These are phyloP conservation scores for Pogonomyrmex californicus DNA, from an alignment of 1,140 invertebrate genomes.

Conservation along the genomic window DNA sequence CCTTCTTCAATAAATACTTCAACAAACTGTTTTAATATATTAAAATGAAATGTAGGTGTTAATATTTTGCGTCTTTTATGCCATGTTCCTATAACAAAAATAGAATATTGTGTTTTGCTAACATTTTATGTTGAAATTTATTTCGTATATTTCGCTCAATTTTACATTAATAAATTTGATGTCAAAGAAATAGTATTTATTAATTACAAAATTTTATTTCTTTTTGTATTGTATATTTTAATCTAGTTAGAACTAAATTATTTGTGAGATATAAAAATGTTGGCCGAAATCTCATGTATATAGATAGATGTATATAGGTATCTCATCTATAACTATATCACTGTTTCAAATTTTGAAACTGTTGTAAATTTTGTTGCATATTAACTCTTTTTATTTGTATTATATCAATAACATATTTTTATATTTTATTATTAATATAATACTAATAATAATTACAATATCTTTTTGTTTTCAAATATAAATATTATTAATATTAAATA, in stretches of 20 bases:
- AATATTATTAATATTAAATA: constrained; percentile 88
- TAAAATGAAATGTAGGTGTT: constrained; percentile 96
- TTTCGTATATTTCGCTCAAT: neutral
- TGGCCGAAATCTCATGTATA: neutral
- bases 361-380: no score
- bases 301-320: no score
- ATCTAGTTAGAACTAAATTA: neutral
- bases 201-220: neutral
- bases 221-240: neutral
- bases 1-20: constrained; percentile 77
- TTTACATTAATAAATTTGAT: neutral
- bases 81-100: constrained; percentile 91
- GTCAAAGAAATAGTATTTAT: neutral
- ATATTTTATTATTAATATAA: neutral
- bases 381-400: neutral
- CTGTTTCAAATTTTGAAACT: no score
- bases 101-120: neutral
- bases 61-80: constrained; percentile 92
- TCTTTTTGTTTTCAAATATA: constrained; percentile 87
- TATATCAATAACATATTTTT: neutral
- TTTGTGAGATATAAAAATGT: no score
- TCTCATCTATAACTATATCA: no score
- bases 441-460: constrained; percentile 84
- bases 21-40: constrained; percentile 93
- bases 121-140: neutral